Base-by-base conservation (phyloP, 2,797 vertebrate genomes). In the Siniperca undulata region DNA sequence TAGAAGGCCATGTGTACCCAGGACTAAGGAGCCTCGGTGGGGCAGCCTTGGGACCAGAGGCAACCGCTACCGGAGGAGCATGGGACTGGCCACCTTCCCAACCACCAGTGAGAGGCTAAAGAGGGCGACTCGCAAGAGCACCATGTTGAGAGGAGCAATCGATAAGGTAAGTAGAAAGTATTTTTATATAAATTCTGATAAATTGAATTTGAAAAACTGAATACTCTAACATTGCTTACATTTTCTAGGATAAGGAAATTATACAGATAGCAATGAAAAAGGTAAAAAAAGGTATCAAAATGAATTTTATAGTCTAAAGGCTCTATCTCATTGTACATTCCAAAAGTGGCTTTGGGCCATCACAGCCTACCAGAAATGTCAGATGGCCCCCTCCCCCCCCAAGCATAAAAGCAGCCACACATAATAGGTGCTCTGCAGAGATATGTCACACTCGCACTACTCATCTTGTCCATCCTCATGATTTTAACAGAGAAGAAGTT, bases 71-170 rank as follows among this genome's bases (percentile, higher is more conserved):
- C 94, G 56, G 78, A 96, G 64, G 90, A 96, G 50, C 12, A 92
- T 85, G 90, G 95, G 93, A 79, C 94, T 89, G 16, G 95, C 88
- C 30, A 94, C 82, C 58, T 93, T 80, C 84, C 96, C 30, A 70
- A 96, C 86, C 86, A 96, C 96, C 86, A 97, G 93, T 0, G 97
- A 98, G 78, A 95, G 97, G 82, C 91, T 98, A 67, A 97, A 98
- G 95, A 97, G 97, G 84, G 97, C 97, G 34, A 97, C 97, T 0
- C 96, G 97, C 77, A 99, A 98, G 93, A 97, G 93, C 94, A 96
- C 96, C 4, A 92, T 96, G 84, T 87, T 97, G 85, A 97, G 97
- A 91, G 97, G 97, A 0, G 91, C 96, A 0, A 94, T 97, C 59
- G 95, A 92, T 75, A 95, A 95, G 93, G 95, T 95, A 20, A 87